phyloP scores from a whole-genome alignment of 2,888 invertebrate species.

The Dione vanillae region DNA sequence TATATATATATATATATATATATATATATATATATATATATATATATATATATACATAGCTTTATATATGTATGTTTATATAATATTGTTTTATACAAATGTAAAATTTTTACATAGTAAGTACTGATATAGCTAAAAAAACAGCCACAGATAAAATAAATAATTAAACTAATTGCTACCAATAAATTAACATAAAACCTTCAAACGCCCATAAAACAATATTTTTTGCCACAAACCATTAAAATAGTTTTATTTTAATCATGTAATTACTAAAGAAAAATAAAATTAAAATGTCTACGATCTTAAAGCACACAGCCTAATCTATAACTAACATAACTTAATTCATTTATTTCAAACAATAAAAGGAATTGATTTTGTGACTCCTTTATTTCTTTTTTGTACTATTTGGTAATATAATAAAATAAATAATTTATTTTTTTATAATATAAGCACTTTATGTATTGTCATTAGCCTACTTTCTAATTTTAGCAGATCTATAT shows the following conservation, averaged over 20 bases:
- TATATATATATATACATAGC: too few relatives aligned
- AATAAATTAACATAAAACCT: neutral
- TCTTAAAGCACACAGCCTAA: conserved; percentile 10
- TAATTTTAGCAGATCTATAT: conserved; percentile 22
- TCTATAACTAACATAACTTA: neutral
- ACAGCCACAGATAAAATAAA: neutral
- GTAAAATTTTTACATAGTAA: conserved; percentile 1
- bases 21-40: too few relatives aligned
- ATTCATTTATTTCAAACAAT: neutral
- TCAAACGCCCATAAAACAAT: neutral
- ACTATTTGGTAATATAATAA: neutral
- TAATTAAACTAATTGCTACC: neutral
- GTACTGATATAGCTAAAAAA: neutral
- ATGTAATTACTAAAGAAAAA: too few relatives aligned
- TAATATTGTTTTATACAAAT: conserved; percentile 1
- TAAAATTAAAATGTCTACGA: neutral
- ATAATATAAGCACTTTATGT: neutral
- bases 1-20: too few relatives aligned
- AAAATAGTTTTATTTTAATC: too few relatives aligned
- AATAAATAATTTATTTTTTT: neutral
- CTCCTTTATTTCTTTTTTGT: neutral
- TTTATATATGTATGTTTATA: too few relatives aligned
- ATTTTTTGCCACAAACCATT: neutral
- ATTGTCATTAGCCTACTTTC: conserved; percentile 7
- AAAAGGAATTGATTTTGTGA: conserved; percentile 1